Evolutionary conservation across 2,113 vertebrate species (phyloP), one percentile per base, ranked within the genome.

Genomic region (Pluvialis apricaria): DNA sequence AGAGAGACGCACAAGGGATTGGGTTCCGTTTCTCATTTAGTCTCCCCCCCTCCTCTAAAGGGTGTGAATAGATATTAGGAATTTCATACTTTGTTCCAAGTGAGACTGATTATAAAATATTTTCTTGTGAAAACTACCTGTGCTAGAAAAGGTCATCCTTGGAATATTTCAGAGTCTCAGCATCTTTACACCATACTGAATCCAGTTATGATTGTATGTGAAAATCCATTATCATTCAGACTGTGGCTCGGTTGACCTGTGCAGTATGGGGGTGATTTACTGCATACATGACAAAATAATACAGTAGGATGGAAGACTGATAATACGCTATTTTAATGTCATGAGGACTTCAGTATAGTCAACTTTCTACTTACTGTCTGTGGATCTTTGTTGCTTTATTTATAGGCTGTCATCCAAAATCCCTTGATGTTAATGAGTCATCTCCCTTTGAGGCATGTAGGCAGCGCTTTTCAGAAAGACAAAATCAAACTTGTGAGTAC

Each of bases 401-500:
- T 95, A 84, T 94, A 84, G 64, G 77, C 88, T 94, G 92, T 95
- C 95, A 94, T 94, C 86, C 80, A 52, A 93, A 96, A 94, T 95
- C 84, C 89, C 87, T 94, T 96, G 94, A 97, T 80, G 86, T 90
- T 94, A 92, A 96, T 94, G 92, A 97, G 73, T 92, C 58, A 55
- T 62, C 85, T 92, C 51, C 62, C 81, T 81, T 87, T 95, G 89
- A 92, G 86, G 73, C 5, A 1, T 42, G 52, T 76, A 72, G 73
- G 62, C 70, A 80, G 72, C 14, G 40, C 57, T 62, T 77, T 93
- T 82, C 70, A 69, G 82, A 93, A 88, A 90, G 85, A 32, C 38
- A 78, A 84, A 84, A 71, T 86, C 78, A 80, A 86, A 66, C 54
- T 92, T 15, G 1, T 52, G 69, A 65, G 52, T 55, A 34, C 80